phyloP scores from a whole-genome alignment of 1,140 invertebrate species.

The Ptiloglossa arizonensis region DNA sequence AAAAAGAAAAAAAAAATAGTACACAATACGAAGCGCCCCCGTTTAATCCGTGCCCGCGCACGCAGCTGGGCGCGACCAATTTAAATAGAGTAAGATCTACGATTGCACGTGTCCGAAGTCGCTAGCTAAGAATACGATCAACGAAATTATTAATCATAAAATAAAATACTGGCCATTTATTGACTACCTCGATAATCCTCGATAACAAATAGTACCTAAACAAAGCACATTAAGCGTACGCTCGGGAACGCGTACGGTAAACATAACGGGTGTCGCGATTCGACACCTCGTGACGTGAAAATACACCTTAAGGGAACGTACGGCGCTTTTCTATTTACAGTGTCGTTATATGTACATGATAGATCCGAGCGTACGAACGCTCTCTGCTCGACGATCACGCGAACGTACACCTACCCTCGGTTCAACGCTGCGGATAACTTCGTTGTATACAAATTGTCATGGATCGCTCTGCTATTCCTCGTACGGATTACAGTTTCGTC shows the following conservation, averaged over 20 bases:
- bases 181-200: slow-evolving; percentile 57
- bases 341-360: slow-evolving; percentile 9
- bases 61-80: background rate
- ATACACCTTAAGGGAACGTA: slow-evolving; percentile 3
- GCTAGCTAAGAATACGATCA: slow-evolving; percentile 40
- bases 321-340: slow-evolving; percentile 26
- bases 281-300: background rate
- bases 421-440: background rate
- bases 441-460: slow-evolving; percentile 15
- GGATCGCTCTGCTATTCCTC: background rate
- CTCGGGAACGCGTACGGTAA: too few species aligned
- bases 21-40: background rate
- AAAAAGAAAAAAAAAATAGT: too few species aligned
- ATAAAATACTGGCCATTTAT: slow-evolving; percentile 65
- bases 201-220: slow-evolving; percentile 47
- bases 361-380: background rate
- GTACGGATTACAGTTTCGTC: too few species aligned
- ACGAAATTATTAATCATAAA: slow-evolving; percentile 23
- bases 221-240: slow-evolving; percentile 33
- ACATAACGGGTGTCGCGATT: too few species aligned
- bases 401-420: too few species aligned
- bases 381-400: background rate
- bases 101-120: slow-evolving; percentile 53
- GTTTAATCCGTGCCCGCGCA: background rate
- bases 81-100: slow-evolving; percentile 43